Percentiles rank a stretch among this genome's conserved stretches.
Evolutionary conservation across 1,140 invertebrate species (phyloP).

Genomic region (Laupala kohalensis): DNA sequence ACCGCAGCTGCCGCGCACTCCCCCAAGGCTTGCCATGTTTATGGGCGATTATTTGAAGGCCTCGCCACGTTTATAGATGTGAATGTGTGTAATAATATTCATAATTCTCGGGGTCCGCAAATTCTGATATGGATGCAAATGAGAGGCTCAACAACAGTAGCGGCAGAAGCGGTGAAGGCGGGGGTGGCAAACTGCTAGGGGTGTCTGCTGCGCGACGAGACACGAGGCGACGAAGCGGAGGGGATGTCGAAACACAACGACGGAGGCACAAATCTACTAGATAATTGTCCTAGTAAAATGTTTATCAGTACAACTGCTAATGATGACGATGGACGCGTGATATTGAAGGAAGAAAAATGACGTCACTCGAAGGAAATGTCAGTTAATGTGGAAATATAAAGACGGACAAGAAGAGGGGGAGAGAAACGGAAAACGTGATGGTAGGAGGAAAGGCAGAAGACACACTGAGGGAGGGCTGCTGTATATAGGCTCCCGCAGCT

Average conservation of each 20-base stretch:
- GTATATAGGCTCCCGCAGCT: not conserved
- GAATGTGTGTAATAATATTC: slow-evolving; percentile 9
- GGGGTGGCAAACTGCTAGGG: not conserved
- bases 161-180: not conserved
- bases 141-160: slow-evolving; percentile 2
- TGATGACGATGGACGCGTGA: not conserved
- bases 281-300: too few relatives aligned
- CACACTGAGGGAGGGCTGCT: not conserved
- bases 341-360: not conserved
- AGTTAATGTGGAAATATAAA: not conserved
- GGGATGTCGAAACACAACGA: not conserved
- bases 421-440: not conserved
- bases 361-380: not conserved
- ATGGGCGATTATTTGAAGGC: slow-evolving; percentile 9
- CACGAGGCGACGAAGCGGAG: not conserved
- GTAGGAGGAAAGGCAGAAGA: not conserved
- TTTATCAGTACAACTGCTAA: too few relatives aligned
- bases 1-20: too few relatives aligned
- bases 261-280: not conserved
- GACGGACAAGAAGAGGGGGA: not conserved
- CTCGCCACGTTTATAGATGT: slow-evolving; percentile 8
- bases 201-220: not conserved
- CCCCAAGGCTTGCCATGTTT: not conserved
- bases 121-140: slow-evolving; percentile 9
- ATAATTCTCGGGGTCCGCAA: slow-evolving; percentile 5